phyloP scores from a whole-genome alignment of 2,888 invertebrate genomes.

The Chrysolina haemoptera region DNA sequence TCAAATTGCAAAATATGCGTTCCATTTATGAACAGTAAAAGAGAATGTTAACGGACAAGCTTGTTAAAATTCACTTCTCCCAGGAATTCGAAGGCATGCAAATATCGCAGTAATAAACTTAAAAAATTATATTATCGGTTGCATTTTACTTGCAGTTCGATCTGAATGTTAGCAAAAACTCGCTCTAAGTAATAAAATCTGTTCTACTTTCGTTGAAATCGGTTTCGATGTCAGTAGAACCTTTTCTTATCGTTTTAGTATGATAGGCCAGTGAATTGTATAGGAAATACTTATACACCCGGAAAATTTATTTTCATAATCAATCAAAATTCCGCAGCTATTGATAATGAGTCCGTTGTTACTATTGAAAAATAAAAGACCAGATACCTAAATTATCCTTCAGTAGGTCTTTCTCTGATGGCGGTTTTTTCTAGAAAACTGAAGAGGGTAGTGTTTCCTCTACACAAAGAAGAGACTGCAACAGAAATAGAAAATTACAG shows the following conservation, averaged over 20 bases:
- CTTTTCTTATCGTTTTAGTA: conserved; percentile 33
- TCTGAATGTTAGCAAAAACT: conserved; percentile 37
- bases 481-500: too few relatives aligned
- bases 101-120: conserved; percentile 23
- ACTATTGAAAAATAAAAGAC: too few relatives aligned
- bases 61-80: conserved; percentile 33
- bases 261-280: too few relatives aligned
- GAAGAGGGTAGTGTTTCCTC: too few relatives aligned
- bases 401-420: too few relatives aligned
- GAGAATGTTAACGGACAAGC: conserved; percentile 47
- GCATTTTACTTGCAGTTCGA: conserved; percentile 23
- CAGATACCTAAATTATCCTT: too few relatives aligned
- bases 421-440: too few relatives aligned
- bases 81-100: conserved; percentile 27
- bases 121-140: conserved; percentile 3
- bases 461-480: too few relatives aligned
- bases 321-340: too few relatives aligned
- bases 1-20: conserved; percentile 50
- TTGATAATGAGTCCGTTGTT: too few relatives aligned
- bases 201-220: conserved; percentile 44
- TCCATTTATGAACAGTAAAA: conserved; percentile 45
- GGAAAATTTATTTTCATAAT: too few relatives aligned
- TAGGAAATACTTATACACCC: too few relatives aligned
- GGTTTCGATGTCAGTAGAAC: conserved; percentile 37
- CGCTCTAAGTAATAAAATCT: conserved; percentile 37